Evolutionary conservation across 2,888 invertebrate species (phyloP), one percentile per base, ranked within the genome.

Genomic region (Syrista parreyssii): DNA sequence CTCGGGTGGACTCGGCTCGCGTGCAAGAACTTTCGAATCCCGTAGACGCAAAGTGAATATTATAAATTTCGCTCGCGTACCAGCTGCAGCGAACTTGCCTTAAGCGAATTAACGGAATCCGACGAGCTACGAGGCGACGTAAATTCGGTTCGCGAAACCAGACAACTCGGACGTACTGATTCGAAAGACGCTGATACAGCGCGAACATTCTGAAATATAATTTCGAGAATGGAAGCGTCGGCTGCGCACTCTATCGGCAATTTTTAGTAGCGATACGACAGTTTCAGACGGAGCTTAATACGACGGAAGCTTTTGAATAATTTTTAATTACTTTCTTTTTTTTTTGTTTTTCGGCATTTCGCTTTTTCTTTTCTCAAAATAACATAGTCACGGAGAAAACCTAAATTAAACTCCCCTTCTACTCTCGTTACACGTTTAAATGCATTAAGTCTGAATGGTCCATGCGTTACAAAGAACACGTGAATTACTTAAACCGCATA

Each of bases 41-140:
- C 75, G 76, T 74, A 80, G 81, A 80, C 31, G 15, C 31, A 71
- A 71, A 71, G 71, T 71, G 74, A 73, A 68, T 80, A 80, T 83
- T 82, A 81, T 83, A 80, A 78, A 81, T 82, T 77, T 79, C 79
- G 75, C 81, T 82, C 85, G 87, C 87, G 85, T 85, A 83, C 85
- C 81, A 84, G 84, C 80, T 81, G 81, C 84, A 81, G 81, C 84
- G 84, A 85, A 87, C 84, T 86, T 83, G 84, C 79, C 77, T 82
- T 84, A 86, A 86, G 81, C 84, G 81, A 84, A 87, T 86, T 87
- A 87, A 84, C 83, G 79, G 31, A 71, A 71, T n/a, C 30, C 71
- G 71, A 80, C 79, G 77, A 76, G 55, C 55, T 23, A 23, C 55
- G 9, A 23, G 23, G 9, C 23, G 55, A 55, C 9, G 55, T 55